Conservation (phyloP, 1,140 invertebrate species). For the Drosophila nannoptera region DNA sequence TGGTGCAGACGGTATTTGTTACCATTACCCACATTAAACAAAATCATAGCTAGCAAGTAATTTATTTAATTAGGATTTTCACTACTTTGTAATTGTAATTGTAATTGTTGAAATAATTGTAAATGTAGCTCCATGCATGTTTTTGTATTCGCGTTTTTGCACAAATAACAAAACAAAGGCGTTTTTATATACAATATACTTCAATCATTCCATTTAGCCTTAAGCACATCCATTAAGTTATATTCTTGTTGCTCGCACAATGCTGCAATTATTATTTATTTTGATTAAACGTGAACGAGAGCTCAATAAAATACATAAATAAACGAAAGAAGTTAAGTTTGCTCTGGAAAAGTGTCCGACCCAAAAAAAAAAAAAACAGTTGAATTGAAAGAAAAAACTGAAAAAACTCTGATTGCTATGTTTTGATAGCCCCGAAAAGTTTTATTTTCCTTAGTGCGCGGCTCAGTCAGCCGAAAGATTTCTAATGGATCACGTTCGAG, state of each 20-base stretch:
- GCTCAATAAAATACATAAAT: slow-evolving; percentile 69
- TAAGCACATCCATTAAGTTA: slow-evolving; percentile 34
- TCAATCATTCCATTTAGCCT: slow-evolving; percentile 33
- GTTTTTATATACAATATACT: slow-evolving; percentile 18
- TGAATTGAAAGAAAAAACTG: slow-evolving; percentile 25
- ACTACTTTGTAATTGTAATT: slow-evolving; percentile 57
- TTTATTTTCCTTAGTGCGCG: slow-evolving; percentile 26
- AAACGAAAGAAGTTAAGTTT: slow-evolving; percentile 18
- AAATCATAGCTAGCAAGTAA: slow-evolving; percentile 69
- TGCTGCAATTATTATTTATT: slow-evolving; percentile 66
- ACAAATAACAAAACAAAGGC: slow-evolving; percentile 67
- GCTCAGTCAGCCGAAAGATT: slow-evolving; percentile 19
- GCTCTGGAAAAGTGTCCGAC: slow-evolving; percentile 30
- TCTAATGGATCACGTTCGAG: slow-evolving; percentile 49
- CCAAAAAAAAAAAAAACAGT: neutral
- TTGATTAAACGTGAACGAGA: slow-evolving; percentile 70
- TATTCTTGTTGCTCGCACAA: slow-evolving; percentile 37
- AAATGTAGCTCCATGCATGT: slow-evolving; percentile 7
- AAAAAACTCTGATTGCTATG: slow-evolving; percentile 56
- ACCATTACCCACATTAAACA: slow-evolving; percentile 66
- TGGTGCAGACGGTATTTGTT: slow-evolving; percentile 53
- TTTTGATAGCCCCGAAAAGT: slow-evolving; percentile 68
- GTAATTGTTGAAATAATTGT: slow-evolving; percentile 36
- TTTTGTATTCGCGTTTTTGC: slow-evolving; percentile 57
- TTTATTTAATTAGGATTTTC: slow-evolving; percentile 77